Evolutionary conservation across 2,113 vertebrate species (phyloP).

Genomic region (Coptodon bakossiorum): DNA sequence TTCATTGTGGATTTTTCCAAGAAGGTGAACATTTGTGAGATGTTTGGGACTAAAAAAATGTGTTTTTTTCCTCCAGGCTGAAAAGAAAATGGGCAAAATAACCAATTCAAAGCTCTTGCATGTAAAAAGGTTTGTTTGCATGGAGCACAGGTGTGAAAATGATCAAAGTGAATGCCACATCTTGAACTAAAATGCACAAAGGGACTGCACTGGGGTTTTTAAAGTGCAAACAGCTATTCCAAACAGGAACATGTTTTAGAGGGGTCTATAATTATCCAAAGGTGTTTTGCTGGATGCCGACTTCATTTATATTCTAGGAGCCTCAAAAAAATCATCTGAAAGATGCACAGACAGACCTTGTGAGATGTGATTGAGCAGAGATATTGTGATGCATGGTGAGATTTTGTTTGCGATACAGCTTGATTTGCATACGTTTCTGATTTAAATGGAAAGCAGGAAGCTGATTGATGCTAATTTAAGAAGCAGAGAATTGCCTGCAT

Average conservation of each 20-base stretch:
- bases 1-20: not conserved
- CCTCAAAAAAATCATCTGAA: not conserved
- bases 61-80: not conserved
- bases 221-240: not conserved
- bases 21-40: not conserved
- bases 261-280: not conserved
- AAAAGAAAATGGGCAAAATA: not conserved
- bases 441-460: not conserved
- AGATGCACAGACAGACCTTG: not conserved
- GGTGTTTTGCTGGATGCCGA: not conserved
- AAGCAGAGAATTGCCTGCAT: not conserved
- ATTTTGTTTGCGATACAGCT: not conserved
- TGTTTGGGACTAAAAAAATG: not conserved
- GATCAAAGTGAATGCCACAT: not conserved
- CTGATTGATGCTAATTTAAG: not conserved
- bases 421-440: not conserved
- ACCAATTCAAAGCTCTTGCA: not conserved
- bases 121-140: not conserved
- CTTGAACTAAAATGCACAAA: not conserved
- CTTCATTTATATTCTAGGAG: slow-evolving; percentile 6
- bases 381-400: not conserved
- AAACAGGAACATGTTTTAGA: not conserved
- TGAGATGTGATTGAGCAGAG: not conserved
- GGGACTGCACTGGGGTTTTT: not conserved
- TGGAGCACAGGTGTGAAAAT: not conserved